These are phyloP conservation scores for Fopius arisanus DNA, from an alignment of 1,140 invertebrate species.

Conservation along the genomic window DNA sequence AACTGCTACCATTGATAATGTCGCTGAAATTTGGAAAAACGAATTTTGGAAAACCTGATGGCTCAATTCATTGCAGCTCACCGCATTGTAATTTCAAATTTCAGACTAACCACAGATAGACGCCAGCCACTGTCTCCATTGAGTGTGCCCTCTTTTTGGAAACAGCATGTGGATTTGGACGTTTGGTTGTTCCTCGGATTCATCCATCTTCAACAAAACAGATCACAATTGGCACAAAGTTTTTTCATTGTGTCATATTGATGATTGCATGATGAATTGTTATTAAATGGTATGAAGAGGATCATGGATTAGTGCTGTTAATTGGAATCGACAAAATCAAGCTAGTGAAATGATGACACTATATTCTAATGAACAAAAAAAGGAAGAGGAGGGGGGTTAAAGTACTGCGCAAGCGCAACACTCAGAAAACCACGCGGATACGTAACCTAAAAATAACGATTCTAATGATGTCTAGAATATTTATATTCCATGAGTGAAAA, in stretches of 20 bases:
- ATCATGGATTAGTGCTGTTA: neutral
- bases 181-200: slow-evolving; percentile 39
- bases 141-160: slow-evolving; percentile 39
- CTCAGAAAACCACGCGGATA: neutral
- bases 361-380: too few species aligned
- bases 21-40: slow-evolving; percentile 45
- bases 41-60: neutral
- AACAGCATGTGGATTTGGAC: slow-evolving; percentile 28
- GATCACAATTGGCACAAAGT: slow-evolving; percentile 21
- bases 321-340: too few species aligned
- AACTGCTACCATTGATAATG: slow-evolving; percentile 60
- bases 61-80: neutral
- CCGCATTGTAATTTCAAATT: neutral
- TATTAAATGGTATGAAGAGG: too few species aligned
- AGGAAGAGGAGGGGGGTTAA: neutral
- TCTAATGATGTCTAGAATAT: neutral
- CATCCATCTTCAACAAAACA: slow-evolving; percentile 45
- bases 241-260: neutral
- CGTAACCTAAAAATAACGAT: slow-evolving; percentile 1
- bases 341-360: too few species aligned
- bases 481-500: neutral
- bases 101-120: slow-evolving; percentile 51
- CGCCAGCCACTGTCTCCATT: slow-evolving; percentile 60
- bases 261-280: too few species aligned
- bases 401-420: slow-evolving; percentile 12